Base-by-base conservation (phyloP, 2,797 vertebrate genomes). In the Cossypha heuglini region DNA sequence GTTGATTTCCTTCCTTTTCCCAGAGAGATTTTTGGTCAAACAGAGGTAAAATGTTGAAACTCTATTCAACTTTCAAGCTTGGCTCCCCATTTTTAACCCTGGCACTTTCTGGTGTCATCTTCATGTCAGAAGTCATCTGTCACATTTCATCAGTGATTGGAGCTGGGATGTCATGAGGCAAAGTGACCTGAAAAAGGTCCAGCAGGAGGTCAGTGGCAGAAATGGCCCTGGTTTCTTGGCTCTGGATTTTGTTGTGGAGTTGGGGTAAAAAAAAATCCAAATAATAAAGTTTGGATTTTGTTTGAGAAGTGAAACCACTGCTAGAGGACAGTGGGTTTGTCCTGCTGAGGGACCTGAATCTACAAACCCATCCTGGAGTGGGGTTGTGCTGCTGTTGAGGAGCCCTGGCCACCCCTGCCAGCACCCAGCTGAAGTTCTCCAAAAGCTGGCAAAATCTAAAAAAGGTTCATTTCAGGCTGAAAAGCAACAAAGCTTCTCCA, bases 71-170 rank as follows among this genome's bases (percentile, higher is more conserved):
- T 68, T 86, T 13, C 25, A 54, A 35, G 58, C 4, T n/a, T 45
- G 33, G 7, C 17, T 82, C 25, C 17, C 16, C 26, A 37, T 31
- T 43, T 83, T 69, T 80, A 59, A 58, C n/a, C 43, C 31, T 35
- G 43, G 16, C 11, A 4, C 37, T 57, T 74, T 49, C 22, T 78
- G 62, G 31, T 43, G 66, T 52, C 45, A 20, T 55, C 48, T 16
- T 81, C 5, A 3, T 14, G 12, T 12, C 11, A 19, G 45, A 64
- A 45, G 19, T 66, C n/a, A 10, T 72, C 26, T 62, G 37, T 48
- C 7, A 1, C 9, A 4, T 46, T 22, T 58, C 1, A 2, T 26
- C 33, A 33, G 38, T 6, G 49, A 9, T 3, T 42, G 72, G 64
- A 74, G 45, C n/a, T 51, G 64, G 62, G 62, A 12, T 20, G 58